A percentile compares a stretch with the other conserved stretches of the same genome.
phyloP scores from a whole-genome alignment of 2,888 invertebrate genomes.

The Temnothorax rugatulus region DNA sequence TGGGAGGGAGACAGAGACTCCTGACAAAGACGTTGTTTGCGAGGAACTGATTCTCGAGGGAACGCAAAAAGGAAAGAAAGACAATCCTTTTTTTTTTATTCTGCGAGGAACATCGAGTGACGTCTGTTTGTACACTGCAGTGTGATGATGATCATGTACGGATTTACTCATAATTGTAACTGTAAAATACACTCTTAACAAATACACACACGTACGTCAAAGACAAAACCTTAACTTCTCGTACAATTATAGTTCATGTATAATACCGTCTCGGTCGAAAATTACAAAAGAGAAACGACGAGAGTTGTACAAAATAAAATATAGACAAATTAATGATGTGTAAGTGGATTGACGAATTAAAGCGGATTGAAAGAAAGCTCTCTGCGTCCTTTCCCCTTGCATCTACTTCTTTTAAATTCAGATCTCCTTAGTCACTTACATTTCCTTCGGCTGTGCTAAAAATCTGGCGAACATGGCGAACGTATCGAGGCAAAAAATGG shows the following conservation, averaged over 20 bases:
- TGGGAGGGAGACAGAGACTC: background rate
- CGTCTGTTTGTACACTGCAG: background rate
- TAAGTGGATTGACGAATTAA: slow-evolving; percentile 41
- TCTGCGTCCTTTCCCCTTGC: background rate
- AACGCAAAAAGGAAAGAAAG: background rate
- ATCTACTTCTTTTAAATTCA: background rate
- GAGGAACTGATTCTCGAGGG: background rate
- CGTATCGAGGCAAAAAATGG: background rate
- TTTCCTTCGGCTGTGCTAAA: background rate
- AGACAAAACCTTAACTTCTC: background rate
- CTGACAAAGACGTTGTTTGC: too few species aligned
- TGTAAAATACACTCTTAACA: slow-evolving; percentile 41
- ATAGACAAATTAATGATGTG: slow-evolving; percentile 17
- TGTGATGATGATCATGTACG: background rate
- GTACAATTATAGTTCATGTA: background rate
- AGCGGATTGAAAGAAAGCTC: slow-evolving; percentile 23
- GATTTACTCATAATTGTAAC: slow-evolving; percentile 15
- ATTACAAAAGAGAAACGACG: background rate
- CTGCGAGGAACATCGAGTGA: slow-evolving; percentile 1
- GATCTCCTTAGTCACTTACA: background rate
- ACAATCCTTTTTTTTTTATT: slow-evolving; percentile 3
- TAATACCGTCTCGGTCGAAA: background rate
- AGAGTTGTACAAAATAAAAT: slow-evolving; percentile 40
- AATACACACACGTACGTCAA: background rate
- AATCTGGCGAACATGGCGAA: background rate